These are phyloP conservation scores for Tapirus indicus DNA, from an alignment of 2,797 vertebrate species.

Conservation along the genomic window DNA sequence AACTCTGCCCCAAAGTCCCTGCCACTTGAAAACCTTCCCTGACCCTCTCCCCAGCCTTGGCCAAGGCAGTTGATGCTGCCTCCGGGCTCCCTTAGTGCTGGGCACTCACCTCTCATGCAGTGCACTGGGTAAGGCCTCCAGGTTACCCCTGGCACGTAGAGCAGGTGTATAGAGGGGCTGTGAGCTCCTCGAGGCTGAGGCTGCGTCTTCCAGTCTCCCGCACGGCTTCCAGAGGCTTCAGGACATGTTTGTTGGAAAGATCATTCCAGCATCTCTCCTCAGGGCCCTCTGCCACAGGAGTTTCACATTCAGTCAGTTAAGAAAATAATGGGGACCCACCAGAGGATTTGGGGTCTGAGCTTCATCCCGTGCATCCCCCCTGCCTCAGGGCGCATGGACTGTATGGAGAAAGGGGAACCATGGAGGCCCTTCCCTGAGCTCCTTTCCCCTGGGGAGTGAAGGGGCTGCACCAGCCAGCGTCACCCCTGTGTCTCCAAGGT, in stretches of 20 bases:
- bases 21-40: background rate
- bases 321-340: background rate
- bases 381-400: background rate
- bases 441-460: background rate
- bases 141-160: fast-evolving
- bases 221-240: background rate
- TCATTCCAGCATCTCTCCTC: background rate
- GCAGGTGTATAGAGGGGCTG: fast-evolving
- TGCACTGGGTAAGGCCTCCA: background rate
- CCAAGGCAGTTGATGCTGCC: background rate
- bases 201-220: background rate
- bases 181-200: background rate
- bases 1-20: background rate
- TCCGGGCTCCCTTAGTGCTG: background rate
- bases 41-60: background rate
- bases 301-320: background rate
- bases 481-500: background rate
- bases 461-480: background rate
- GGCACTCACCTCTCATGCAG: background rate
- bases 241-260: background rate
- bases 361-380: background rate
- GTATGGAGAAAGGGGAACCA: background rate
- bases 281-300: background rate
- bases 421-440: background rate
- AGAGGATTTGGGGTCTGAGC: background rate